Conservation (phyloP, 2,113 vertebrate species). For the Aldabrachelys gigantea region DNA sequence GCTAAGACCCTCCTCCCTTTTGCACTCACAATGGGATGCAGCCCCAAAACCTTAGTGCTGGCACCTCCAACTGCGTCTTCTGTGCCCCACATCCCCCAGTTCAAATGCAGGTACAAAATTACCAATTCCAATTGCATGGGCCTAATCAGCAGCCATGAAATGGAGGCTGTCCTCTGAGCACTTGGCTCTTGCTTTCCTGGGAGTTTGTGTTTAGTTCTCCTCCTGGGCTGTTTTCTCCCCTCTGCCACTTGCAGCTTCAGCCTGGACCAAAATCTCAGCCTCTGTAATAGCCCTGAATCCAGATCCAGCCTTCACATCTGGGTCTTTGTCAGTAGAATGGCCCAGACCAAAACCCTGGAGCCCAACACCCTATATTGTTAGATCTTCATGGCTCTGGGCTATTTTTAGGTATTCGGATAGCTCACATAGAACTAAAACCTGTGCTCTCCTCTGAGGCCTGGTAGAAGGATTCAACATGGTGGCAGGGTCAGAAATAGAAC, state of each 20-base stretch:
- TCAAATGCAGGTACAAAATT: conserved; percentile 56
- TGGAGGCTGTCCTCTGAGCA: conserved; percentile 60
- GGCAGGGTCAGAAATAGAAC: background rate
- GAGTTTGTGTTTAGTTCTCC: conserved; percentile 23
- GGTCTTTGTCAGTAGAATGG: background rate
- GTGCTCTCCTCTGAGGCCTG: background rate
- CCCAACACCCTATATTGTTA: background rate
- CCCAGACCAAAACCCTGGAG: background rate
- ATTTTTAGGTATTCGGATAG: background rate
- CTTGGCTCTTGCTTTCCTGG: conserved; percentile 53
- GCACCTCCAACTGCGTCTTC: background rate
- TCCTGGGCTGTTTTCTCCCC: background rate
- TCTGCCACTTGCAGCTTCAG: background rate
- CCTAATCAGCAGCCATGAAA: conserved; percentile 49
- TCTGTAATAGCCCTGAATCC: background rate
- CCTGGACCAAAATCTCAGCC: background rate
- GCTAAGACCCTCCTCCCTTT: background rate
- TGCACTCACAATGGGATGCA: background rate
- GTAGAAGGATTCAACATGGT: background rate
- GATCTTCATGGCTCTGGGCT: background rate
- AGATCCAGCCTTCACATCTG: background rate
- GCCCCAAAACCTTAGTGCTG: background rate
- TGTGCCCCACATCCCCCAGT: background rate
- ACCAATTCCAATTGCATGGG: background rate
- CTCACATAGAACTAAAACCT: background rate